A percentile compares a stretch with the other conserved stretches of the same genome.
phyloP scores from a whole-genome alignment of 2,888 invertebrate species.

The Thymelicus lineola region DNA sequence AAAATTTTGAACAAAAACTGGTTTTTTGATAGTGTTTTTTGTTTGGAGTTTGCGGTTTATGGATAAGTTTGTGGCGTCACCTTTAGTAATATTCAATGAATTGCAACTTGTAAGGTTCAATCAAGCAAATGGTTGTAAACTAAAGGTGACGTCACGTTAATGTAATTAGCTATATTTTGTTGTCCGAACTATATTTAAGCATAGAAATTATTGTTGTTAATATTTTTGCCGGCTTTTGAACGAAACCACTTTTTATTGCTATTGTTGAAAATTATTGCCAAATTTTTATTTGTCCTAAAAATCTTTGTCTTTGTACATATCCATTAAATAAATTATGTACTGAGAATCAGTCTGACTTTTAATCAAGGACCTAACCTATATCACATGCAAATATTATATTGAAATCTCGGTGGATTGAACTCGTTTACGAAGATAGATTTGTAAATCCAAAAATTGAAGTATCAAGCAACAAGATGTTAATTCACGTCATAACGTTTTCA shows the following conservation, averaged over 20 bases:
- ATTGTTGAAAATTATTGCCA: conserved; percentile 81
- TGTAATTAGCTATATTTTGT: conserved; percentile 48
- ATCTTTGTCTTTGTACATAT: conserved; percentile 79
- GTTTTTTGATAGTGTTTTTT: conserved; percentile 54
- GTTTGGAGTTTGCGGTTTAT: conserved; percentile 58
- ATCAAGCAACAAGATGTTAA: no score
- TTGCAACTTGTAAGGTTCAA: background rate
- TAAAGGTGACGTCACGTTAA: conserved; percentile 51
- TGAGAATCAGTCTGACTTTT: conserved; percentile 61
- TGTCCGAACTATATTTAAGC: conserved; percentile 66
- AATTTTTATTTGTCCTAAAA: conserved; percentile 80
- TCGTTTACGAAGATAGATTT: no score
- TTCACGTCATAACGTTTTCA: no score
- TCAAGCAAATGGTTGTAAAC: background rate
- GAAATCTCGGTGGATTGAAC: no score
- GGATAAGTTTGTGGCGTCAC: conserved; percentile 52
- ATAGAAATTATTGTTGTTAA: conserved; percentile 71
- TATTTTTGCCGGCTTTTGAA: conserved; percentile 71
- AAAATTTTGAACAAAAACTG: conserved; percentile 57
- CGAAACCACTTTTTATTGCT: conserved; percentile 70
- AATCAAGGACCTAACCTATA: conserved; percentile 44
- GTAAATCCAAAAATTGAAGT: no score
- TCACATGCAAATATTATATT: no score
- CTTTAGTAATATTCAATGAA: conserved; percentile 37
- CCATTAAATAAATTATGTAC: conserved; percentile 83